A percentile compares a stretch with the other conserved stretches of the same genome.
phyloP scores from a whole-genome alignment of 2,888 invertebrate species.

The Acronicta aceris region DNA sequence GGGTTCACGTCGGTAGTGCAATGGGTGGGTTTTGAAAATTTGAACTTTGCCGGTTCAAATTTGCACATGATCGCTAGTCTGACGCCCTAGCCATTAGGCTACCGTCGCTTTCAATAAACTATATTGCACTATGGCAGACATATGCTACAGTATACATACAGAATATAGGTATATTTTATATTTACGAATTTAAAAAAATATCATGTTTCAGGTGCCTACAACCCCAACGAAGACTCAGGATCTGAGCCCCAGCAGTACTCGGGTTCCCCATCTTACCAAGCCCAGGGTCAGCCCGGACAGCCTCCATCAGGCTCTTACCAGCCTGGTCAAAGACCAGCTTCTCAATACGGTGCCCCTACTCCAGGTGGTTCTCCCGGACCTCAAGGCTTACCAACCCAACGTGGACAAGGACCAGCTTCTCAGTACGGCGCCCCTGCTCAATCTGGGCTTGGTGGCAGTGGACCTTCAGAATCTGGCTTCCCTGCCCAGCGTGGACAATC shows the following conservation, averaged over 20 bases:
- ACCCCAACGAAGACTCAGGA: conserved; percentile 75
- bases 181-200: not conserved
- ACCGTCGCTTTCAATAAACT: too few species aligned
- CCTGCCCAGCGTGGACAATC: conserved; percentile 1
- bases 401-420: conserved; percentile 14
- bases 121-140: too few species aligned
- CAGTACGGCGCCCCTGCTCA: conserved; percentile 34
- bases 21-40: too few species aligned
- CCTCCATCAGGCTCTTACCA: conserved; percentile 17
- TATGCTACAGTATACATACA: too few species aligned
- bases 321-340: conserved; percentile 4
- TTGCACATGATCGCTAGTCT: too few species aligned
- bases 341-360: conserved; percentile 34
- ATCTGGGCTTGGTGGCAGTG: not conserved
- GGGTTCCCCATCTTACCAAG: conserved; percentile 38
- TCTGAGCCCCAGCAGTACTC: conserved; percentile 60
- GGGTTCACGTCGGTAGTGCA: too few species aligned
- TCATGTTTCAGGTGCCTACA: conserved; percentile 78
- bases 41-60: too few species aligned
- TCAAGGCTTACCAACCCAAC: conserved; percentile 30
- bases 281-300: conserved; percentile 38
- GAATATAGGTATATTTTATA: too few species aligned
- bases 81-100: too few species aligned
- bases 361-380: conserved; percentile 24
- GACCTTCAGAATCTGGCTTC: conserved; percentile 12